These are phyloP conservation scores for Chrysotoxum bicinctum DNA, from an alignment of 2,888 invertebrate genomes.

Conservation along the genomic window DNA sequence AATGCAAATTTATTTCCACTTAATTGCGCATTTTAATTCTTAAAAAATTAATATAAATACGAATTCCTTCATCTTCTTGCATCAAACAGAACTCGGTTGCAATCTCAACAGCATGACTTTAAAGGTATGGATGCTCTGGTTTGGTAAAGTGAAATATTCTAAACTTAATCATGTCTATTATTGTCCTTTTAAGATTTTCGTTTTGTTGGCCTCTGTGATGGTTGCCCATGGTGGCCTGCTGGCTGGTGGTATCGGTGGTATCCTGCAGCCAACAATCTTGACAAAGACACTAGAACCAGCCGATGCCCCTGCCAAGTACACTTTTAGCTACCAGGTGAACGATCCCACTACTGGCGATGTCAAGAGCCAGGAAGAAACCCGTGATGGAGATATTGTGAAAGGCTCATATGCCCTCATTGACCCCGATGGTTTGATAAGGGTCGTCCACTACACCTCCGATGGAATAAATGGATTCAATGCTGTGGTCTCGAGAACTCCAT, in stretches of 20 bases:
- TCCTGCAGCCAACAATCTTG: slow-evolving; percentile 29
- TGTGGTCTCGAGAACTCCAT: slow-evolving; percentile 67
- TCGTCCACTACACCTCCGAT: slow-evolving; percentile 75
- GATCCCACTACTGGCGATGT: slow-evolving; percentile 74
- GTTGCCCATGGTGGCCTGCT: slow-evolving; percentile 32
- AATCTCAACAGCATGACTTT: slow-evolving; percentile 7
- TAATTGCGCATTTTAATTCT: not conserved
- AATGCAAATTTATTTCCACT: slow-evolving; percentile 4
- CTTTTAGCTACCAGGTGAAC: slow-evolving; percentile 74
- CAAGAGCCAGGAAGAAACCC: slow-evolving; percentile 74
- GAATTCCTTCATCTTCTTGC: not conserved
- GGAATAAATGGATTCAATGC: slow-evolving; percentile 74
- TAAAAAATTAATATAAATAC: not conserved
- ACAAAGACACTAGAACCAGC: slow-evolving; percentile 17
- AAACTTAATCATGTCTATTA: not conserved
- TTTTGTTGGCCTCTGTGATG: slow-evolving; percentile 34
- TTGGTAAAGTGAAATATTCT: not conserved
- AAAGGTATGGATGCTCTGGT: not conserved
- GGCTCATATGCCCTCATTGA: slow-evolving; percentile 74
- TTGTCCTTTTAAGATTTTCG: slow-evolving; percentile 19
- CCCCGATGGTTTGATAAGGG: slow-evolving; percentile 73
- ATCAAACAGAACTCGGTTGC: not conserved
- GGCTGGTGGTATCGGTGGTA: slow-evolving; percentile 27
- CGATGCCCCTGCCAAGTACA: slow-evolving; percentile 58
- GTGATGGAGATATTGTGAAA: slow-evolving; percentile 74